A percentile compares a stretch with the other conserved stretches of the same genome.
phyloP scores from a whole-genome alignment of 2,888 invertebrate species.

The Nomada ruficornis region DNA sequence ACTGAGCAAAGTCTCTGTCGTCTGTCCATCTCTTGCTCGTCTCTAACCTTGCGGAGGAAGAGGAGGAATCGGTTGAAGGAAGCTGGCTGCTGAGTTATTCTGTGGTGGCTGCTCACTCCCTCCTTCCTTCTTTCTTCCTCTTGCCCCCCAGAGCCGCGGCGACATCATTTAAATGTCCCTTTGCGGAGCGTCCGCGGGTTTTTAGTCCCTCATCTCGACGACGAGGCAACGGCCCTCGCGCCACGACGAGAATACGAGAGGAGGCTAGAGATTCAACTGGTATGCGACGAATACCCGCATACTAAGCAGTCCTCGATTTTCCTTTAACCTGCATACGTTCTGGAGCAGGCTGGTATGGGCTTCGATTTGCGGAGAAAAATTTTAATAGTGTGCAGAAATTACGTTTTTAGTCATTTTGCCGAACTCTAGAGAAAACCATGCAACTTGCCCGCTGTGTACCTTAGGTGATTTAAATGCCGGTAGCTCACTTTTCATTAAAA shows the following conservation, averaged over 20 bases:
- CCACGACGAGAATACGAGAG: constrained; percentile 64
- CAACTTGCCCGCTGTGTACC: too few species aligned
- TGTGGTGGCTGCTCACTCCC: constrained; percentile 61
- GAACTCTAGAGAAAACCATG: too few species aligned
- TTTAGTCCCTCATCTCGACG: constrained; percentile 81
- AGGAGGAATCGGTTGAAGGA: constrained; percentile 43
- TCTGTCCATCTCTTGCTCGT: constrained; percentile 72
- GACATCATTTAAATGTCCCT: constrained; percentile 84
- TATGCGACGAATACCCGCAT: constrained; percentile 69
- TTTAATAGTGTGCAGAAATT: too few species aligned
- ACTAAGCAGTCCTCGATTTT: constrained; percentile 56
- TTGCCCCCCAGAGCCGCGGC: constrained; percentile 70
- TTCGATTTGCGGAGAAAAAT: background rate
- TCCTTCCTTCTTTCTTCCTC: constrained; percentile 22
- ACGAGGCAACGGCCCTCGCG: constrained; percentile 75
- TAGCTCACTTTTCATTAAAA: too few species aligned
- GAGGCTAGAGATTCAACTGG: constrained; percentile 73
- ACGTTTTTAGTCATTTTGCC: too few species aligned
- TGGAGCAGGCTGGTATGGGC: background rate
- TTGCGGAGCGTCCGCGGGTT: constrained; percentile 78
- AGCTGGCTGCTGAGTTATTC: constrained; percentile 80
- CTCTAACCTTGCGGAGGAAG: constrained; percentile 51
- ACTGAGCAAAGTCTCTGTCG: constrained; percentile 77
- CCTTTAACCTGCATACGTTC: constrained; percentile 21
- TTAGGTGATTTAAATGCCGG: too few species aligned